These are phyloP conservation scores for Grantiella picta DNA, from an alignment of 2,113 vertebrate genomes.

Conservation along the genomic window DNA sequence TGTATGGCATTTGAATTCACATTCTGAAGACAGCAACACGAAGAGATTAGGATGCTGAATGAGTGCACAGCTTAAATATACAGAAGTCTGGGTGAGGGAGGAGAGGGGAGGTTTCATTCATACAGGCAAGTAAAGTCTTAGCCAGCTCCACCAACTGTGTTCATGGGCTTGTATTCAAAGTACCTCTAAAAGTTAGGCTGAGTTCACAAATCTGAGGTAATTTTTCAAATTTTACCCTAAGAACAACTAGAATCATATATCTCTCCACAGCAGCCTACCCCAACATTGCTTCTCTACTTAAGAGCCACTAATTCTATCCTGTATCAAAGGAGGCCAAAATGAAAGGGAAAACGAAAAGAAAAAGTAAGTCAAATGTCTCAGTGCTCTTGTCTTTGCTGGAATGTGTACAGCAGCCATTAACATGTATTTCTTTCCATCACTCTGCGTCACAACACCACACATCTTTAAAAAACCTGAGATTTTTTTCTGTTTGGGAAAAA, in stretches of 20 bases:
- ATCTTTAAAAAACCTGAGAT: neutral
- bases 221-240: neutral
- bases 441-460: neutral
- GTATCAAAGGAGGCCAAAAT: neutral
- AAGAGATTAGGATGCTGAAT: neutral
- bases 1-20: neutral
- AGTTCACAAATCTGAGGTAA: neutral
- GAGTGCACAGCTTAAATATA: neutral
- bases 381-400: neutral
- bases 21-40: neutral
- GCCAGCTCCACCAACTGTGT: accelerated
- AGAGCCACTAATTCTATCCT: neutral
- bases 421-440: neutral
- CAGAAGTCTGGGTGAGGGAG: accelerated
- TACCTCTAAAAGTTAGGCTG: neutral
- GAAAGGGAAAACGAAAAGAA: neutral
- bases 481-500: neutral
- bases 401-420: neutral
- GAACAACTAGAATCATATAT: neutral
- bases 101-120: neutral
- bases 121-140: neutral
- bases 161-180: neutral
- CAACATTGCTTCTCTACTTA: neutral
- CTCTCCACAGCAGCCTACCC: neutral
- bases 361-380: neutral